These are phyloP conservation scores for Agrilus planipennis DNA, from an alignment of 1,140 invertebrate species.

Conservation along the genomic window DNA sequence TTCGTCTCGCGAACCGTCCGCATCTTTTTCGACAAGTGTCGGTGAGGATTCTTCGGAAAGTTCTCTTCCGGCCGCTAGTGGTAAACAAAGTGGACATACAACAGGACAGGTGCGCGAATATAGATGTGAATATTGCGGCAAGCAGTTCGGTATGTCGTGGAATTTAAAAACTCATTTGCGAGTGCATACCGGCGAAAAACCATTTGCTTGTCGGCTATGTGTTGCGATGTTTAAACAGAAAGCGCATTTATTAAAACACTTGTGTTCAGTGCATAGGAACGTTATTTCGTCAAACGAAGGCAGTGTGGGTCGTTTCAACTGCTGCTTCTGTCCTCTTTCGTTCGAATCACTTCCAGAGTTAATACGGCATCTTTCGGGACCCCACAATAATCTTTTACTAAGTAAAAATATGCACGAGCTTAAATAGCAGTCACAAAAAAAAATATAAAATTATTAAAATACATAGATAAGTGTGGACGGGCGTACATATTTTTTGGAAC, in stretches of 20 bases:
- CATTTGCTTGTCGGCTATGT: slow-evolving; percentile 73
- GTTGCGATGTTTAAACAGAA: slow-evolving; percentile 85
- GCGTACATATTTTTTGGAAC: slow-evolving; percentile 17
- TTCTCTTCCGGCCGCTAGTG: slow-evolving; percentile 33
- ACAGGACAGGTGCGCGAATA: slow-evolving; percentile 59
- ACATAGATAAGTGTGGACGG: slow-evolving; percentile 3
- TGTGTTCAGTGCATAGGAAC: slow-evolving; percentile 75
- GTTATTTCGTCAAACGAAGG: slow-evolving; percentile 62
- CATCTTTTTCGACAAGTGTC: slow-evolving; percentile 27
- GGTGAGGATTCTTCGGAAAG: slow-evolving; percentile 39
- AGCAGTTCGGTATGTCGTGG: slow-evolving; percentile 83
- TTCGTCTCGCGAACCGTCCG: slow-evolving; percentile 36
- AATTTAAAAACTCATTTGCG: slow-evolving; percentile 75
- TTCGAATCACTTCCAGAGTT: slow-evolving; percentile 74
- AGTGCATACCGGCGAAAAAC: slow-evolving; percentile 78
- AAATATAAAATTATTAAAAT: slow-evolving; percentile 3
- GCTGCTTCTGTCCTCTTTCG: slow-evolving; percentile 72
- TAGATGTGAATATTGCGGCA: slow-evolving; percentile 74
- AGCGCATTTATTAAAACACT: slow-evolving; percentile 70
- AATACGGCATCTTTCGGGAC: slow-evolving; percentile 71
- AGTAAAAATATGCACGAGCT: slow-evolving; percentile 75
- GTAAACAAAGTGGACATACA: slow-evolving; percentile 39
- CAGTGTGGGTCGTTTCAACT: slow-evolving; percentile 61
- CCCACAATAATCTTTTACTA: slow-evolving; percentile 71
- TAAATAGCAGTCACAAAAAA: slow-evolving; percentile 32